phyloP scores from a whole-genome alignment of 2,113 vertebrate genomes.

The Chaenocephalus aceratus region DNA sequence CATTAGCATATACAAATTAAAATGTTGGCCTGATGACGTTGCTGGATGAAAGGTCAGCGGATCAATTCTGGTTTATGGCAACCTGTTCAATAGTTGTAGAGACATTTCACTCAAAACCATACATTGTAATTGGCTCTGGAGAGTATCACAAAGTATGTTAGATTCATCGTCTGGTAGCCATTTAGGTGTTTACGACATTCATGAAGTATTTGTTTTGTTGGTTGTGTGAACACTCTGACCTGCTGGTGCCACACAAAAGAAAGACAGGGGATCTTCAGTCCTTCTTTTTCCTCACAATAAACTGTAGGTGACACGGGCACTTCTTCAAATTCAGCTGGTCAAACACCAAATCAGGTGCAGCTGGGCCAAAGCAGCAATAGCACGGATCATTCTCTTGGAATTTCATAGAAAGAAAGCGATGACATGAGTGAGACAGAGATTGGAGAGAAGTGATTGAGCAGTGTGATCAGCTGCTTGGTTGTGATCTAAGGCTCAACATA shows the following conservation, averaged over 20 bases:
- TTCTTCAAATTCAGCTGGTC: background rate
- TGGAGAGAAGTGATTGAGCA: conserved; percentile 9
- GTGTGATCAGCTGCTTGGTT: conserved; percentile 32
- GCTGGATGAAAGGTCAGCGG: background rate
- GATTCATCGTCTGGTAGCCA: background rate
- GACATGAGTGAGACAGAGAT: conserved; percentile 26
- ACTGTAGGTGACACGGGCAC: background rate
- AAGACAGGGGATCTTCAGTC: background rate
- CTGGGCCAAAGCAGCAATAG: background rate
- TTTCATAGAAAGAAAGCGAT: conserved; percentile 23
- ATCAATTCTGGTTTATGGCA: background rate
- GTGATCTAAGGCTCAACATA: conserved; percentile 30
- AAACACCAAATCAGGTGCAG: background rate
- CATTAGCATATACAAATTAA: background rate
- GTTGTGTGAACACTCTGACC: background rate
- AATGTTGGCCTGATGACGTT: background rate
- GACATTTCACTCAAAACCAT: background rate
- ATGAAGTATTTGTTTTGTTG: background rate
- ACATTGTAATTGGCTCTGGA: background rate
- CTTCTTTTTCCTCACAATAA: background rate
- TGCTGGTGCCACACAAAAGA: background rate
- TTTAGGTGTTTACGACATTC: background rate
- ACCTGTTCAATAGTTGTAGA: background rate
- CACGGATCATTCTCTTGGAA: conserved; percentile 16
- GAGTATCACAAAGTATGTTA: background rate